Conservation (phyloP, 2,888 invertebrate genomes). For the Acleris laterana region DNA sequence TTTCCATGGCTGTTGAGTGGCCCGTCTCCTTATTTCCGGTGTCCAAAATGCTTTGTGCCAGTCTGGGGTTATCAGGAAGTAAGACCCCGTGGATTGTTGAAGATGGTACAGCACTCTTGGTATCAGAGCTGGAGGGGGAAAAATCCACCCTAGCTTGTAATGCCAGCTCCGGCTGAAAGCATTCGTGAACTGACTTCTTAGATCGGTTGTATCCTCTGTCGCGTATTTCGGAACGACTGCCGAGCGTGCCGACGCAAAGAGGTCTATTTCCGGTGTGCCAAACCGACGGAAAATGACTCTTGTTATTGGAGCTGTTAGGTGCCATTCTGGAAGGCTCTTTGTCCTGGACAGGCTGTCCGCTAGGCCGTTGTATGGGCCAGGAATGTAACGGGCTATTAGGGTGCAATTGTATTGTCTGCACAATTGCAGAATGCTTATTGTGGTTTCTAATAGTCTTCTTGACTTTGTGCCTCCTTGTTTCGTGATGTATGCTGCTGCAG, state of each 20-base stretch:
- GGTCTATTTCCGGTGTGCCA: slow-evolving; percentile 25
- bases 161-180: too few species aligned
- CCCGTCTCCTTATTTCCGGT: too few species aligned
- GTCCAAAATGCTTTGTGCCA: too few species aligned
- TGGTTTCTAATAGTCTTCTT: neutral
- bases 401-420: neutral
- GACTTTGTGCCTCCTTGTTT: slow-evolving; percentile 11
- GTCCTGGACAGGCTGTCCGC: slow-evolving; percentile 14
- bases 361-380: slow-evolving; percentile 1
- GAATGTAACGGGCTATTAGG: slow-evolving; percentile 5
- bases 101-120: too few species aligned
- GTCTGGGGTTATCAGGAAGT: too few species aligned
- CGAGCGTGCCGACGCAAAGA: neutral
- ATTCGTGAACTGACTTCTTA: too few species aligned
- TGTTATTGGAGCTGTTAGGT: slow-evolving; percentile 25
- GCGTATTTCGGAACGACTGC: too few species aligned
- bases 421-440: neutral
- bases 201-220: too few species aligned
- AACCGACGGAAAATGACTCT: slow-evolving; percentile 31
- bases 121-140: too few species aligned
- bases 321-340: slow-evolving; percentile 4
- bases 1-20: too few species aligned
- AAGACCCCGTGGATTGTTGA: too few species aligned
- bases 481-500: slow-evolving; percentile 29
- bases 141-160: too few species aligned